Evolutionary conservation across 2,888 invertebrate genomes (phyloP), one percentile per base, ranked within the genome.

Genomic region (Philereme transversata): DNA sequence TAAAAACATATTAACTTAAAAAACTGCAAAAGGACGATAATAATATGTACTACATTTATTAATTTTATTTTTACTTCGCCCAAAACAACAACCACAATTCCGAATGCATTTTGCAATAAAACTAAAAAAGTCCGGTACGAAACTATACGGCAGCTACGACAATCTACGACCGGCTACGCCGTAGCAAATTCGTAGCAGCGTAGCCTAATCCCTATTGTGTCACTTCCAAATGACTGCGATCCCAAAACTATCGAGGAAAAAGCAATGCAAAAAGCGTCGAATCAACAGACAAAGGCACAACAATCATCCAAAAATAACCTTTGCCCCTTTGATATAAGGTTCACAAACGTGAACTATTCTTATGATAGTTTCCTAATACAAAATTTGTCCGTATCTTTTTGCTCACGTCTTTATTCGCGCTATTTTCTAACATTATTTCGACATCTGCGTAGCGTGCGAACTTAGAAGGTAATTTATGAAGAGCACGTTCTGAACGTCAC

Each of bases 391-490:
- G 53, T 63, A 61, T 57, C 59, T 67, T 65, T 67, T 65, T 63
- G 65, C 61, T 67, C 62, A 64, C 57, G 64, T 64, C 56, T 69
- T 62, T 62, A 59, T 63, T 68, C 60, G 54, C 66, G 66, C 60
- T 62, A 58, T 61, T 54, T 62, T 60, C 61, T 59, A 59, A 70
- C 62, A 64, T 68, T 70, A 68, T 68, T 70, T 70, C 64, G 59
- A 60, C 65, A 70, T 70, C 63, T 65, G 63, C 63, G 64, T 62
- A 61, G 56, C 44, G 57, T 64, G 51, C 48, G 55, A 60, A 67
- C 58, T 64, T 64, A 64, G 65, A 56, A 69, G 64, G 75, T 76
- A 75, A 80, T 76, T 74, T 77, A 79, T 80, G 72, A 70, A 67
- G 60, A 59, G 56, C 77, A 68, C 69, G 75, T 69, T 67, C 59